Evolutionary conservation across 2,888 invertebrate species (phyloP), one percentile per base, ranked within the genome.

Genomic region (Lochmaea capreae): DNA sequence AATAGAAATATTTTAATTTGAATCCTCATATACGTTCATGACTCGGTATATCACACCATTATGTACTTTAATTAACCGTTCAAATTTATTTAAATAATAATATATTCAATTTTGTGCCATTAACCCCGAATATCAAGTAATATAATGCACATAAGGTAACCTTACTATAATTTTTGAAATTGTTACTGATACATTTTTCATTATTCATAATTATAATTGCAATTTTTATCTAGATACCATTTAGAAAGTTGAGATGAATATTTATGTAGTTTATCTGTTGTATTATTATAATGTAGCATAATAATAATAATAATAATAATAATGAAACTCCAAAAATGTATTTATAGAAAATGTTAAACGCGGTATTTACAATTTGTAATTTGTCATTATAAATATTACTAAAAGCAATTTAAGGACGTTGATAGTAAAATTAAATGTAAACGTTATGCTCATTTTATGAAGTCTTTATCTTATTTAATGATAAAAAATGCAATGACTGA

Each of bases 41-140:
- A 1, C 33, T 33, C 3, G 26, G 12, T 11, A 14, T 14, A 49
- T 49, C 49, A n/a, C 6, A 49, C n/a, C 14, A 14, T 49, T n/a
- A 3, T 49, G 49, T n/a, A 14, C 49, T 49, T 49, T 4, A 49
- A n/a, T 49, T 49, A 49, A n/a, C 4, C 14, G 4, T 49, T n/a
- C 49, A n/a, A 49, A n/a, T 49, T n/a, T 6, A n/a, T n/a, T 49
- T 49, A 8, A 33, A 33, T 33, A 8, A 33, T 57, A 61, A 61
- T 61, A n/a, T 61, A 61, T 61, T 61, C 61, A 61, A 61, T 61
- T 61, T 61, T 61, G 61, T 61, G 61, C 61, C 61, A 61, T 39
- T 61, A 61, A 61, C 61, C 61, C 33, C 61, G 18, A 61, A 61
- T 33, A 39, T 6, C 26, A 61, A 58, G 39, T 61, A 33, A 61